Base-by-base conservation (phyloP, 2,888 invertebrate genomes). In the Meteorus cinctellus region DNA sequence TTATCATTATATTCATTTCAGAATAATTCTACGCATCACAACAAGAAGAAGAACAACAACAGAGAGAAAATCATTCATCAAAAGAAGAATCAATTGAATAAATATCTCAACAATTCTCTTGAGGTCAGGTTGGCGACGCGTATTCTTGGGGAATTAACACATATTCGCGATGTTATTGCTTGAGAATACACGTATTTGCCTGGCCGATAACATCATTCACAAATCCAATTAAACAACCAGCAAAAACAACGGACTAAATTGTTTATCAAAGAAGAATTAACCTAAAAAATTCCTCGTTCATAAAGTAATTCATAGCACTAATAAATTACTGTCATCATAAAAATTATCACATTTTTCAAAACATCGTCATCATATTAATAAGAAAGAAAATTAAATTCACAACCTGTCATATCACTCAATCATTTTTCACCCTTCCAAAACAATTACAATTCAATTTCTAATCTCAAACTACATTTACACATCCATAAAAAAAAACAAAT, bases 101-200 rank as follows among this genome's bases (percentile, higher is more conserved):
- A 77, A 2, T 2, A 59, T 24, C 68, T 73, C 16, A 62, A 16
- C 36, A 41, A 14, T 19, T 65, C 66, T 55, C 63, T 69, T 75
- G 82, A 86, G 88, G 84, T 84, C 86, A 87, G 95, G 94, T 93
- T 95, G 96, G 95, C 95, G 95, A 96, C 97, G 97, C 94, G 97
- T 97, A 97, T 97, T 96, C 97, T 97, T 97, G 95, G 96, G 97
- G 95, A 96, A 96, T 96, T 97, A 97, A 96, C 97, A 96, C 96
- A 95, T 94, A 94, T 93, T 93, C 91, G 93, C 94, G 96, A 93
- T 97, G 97, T 97, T 97, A 97, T 97, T 97, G 97, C 97, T 97
- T 97, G 97, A 97, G 97, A 97, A 97, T 97, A 97, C 97, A 97
- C 97, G 97, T 97, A 96, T 95, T 96, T 88, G 86, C 84, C 87